Percentiles rank a stretch among this genome's conserved stretches.
phyloP scores from a whole-genome alignment of 2,888 invertebrate genomes.

The Caenorhabditis sp. region DNA sequence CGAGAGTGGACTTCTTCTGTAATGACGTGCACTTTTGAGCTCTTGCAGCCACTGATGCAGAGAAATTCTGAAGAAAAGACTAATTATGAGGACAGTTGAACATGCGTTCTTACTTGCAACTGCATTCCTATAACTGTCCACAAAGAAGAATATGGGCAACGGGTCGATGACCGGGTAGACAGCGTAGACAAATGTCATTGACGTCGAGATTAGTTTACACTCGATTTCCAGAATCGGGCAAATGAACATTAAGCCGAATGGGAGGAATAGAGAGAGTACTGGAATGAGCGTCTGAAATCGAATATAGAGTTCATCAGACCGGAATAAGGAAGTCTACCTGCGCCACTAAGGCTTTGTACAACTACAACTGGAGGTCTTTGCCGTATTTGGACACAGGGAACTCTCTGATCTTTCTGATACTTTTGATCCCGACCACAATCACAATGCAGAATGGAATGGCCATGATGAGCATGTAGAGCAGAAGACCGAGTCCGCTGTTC shows the following conservation, averaged over 20 bases:
- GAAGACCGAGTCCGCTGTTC: conserved; percentile 18
- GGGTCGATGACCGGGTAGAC: conserved; percentile 48
- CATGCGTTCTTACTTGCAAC: conserved; percentile 19
- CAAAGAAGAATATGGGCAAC: conserved; percentile 33
- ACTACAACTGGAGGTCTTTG: conserved; percentile 36
- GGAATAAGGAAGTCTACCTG: conserved; percentile 24
- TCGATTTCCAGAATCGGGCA: conserved; percentile 34
- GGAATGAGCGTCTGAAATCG: conserved; percentile 44
- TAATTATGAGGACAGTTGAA: too few species aligned
- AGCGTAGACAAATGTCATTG: conserved; percentile 42
- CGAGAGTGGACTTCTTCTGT: conserved; percentile 1
- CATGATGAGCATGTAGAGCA: conserved; percentile 37
- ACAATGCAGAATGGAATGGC: conserved; percentile 24
- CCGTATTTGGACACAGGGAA: conserved; percentile 34
- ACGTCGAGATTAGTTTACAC: conserved; percentile 11
- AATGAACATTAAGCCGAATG: conserved; percentile 28
- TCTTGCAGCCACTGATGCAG: background rate
- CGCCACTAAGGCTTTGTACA: conserved; percentile 41
- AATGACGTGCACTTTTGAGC: background rate
- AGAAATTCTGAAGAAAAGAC: background rate
- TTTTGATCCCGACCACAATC: conserved; percentile 17
- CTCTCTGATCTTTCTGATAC: conserved; percentile 19
- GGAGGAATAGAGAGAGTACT: conserved; percentile 26
- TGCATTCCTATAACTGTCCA: conserved; percentile 27
- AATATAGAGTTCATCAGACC: background rate